A percentile compares a stretch with the other conserved stretches of the same genome.
These are phyloP conservation scores for Sesia bembeciformis DNA, from an alignment of 2,888 invertebrate species.

Conservation along the genomic window DNA sequence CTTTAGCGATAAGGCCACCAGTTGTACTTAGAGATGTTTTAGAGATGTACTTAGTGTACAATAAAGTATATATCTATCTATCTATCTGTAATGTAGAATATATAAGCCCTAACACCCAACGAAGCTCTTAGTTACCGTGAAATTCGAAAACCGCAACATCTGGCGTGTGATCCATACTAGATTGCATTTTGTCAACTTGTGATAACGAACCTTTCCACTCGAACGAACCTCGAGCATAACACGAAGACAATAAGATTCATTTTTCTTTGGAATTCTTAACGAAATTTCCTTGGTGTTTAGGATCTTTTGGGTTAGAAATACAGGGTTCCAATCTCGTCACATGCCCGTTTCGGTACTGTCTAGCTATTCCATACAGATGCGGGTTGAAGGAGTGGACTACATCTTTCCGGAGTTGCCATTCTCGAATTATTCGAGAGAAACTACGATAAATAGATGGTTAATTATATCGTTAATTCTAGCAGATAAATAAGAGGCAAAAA, in stretches of 20 bases:
- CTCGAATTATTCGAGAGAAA: no score
- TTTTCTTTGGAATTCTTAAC: slow-evolving; percentile 14
- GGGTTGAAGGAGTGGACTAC: slow-evolving; percentile 48
- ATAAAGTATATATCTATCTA: no score
- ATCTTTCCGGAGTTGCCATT: slow-evolving; percentile 33
- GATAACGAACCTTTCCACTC: slow-evolving; percentile 14
- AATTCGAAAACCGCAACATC: slow-evolving; percentile 68
- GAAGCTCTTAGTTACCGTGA: slow-evolving; percentile 61
- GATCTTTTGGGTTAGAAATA: slow-evolving; percentile 28
- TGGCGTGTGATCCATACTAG: slow-evolving; percentile 48
- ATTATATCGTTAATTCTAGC: no score
- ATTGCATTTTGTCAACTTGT: slow-evolving; percentile 58
- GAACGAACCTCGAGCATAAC: not conserved
- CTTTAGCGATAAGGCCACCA: no score
- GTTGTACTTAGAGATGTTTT: no score
- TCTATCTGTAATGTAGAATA: no score
- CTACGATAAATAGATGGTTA: no score
- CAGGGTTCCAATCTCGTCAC: slow-evolving; percentile 59
- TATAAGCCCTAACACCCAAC: slow-evolving; percentile 33
- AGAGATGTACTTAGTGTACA: no score
- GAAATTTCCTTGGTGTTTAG: slow-evolving; percentile 26
- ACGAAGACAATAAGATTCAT: slow-evolving; percentile 12
- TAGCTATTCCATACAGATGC: slow-evolving; percentile 59
- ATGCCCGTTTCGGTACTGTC: slow-evolving; percentile 44
- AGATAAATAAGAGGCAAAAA: no score